These are phyloP conservation scores for Eubucco bourcierii DNA, from an alignment of 2,113 vertebrate species.

Conservation along the genomic window DNA sequence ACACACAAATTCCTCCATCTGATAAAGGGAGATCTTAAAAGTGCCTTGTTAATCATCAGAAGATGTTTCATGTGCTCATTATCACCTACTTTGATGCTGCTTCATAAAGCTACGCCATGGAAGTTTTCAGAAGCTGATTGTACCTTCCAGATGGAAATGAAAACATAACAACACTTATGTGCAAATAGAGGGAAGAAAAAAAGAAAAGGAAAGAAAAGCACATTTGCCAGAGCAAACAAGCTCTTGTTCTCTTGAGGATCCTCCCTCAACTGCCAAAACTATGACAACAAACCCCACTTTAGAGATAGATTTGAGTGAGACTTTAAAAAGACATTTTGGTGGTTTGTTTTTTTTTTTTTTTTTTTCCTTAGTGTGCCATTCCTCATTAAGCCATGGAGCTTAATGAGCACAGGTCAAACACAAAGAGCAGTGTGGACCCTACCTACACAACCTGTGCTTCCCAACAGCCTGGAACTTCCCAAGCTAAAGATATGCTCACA, in stretches of 20 bases:
- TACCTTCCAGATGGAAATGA: conserved; percentile 25
- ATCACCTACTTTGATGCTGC: neutral
- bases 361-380: neutral
- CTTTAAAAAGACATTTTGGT: neutral
- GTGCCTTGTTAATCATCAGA: neutral
- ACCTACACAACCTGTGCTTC: neutral
- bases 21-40: neutral
- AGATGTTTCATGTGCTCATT: neutral
- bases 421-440: neutral
- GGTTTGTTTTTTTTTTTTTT: neutral
- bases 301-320: neutral
- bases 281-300: neutral
- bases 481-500: neutral
- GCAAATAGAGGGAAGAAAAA: neutral
- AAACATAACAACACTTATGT: neutral
- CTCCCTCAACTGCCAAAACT: conserved; percentile 14
- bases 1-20: neutral
- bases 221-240: conserved; percentile 32
- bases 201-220: neutral
- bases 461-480: neutral
- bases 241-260: conserved; percentile 31
- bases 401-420: neutral
- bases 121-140: neutral
- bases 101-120: neutral
- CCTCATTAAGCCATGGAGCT: neutral